phyloP scores from a whole-genome alignment of 2,797 vertebrate species.

The Lerista edwardsae region DNA sequence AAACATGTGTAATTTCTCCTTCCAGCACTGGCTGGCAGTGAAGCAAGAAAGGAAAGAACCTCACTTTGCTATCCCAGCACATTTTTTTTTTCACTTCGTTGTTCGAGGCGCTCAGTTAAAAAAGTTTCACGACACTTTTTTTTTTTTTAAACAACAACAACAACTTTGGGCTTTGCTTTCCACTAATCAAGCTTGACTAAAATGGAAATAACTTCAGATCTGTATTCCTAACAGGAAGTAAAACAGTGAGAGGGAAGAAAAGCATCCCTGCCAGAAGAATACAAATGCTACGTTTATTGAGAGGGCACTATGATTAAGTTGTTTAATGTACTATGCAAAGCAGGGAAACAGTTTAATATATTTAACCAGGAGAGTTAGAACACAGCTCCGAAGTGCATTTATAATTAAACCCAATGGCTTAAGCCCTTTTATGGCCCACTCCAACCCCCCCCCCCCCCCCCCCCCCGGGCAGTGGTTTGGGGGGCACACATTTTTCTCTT shows the following conservation, averaged over 20 bases:
- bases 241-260: constrained; percentile 54
- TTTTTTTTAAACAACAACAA: background rate
- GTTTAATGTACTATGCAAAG: constrained; percentile 63
- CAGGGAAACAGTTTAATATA: constrained; percentile 45
- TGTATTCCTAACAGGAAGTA: constrained; percentile 60
- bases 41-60: constrained; percentile 21
- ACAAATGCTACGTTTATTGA: constrained; percentile 64
- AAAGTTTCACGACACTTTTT: constrained; percentile 9
- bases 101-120: constrained; percentile 38
- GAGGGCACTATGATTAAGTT: constrained; percentile 62
- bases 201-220: constrained; percentile 65
- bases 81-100: background rate
- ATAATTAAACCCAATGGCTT: constrained; percentile 34
- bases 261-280: constrained; percentile 54
- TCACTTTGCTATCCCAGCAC: constrained; percentile 7
- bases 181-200: constrained; percentile 53
- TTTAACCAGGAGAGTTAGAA: constrained; percentile 51
- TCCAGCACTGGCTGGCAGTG: background rate
- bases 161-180: constrained; percentile 30
- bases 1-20: background rate
- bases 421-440: constrained; percentile 24
- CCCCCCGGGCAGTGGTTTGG: background rate
- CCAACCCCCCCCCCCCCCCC: background rate
- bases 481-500: background rate
- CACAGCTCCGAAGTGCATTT: constrained; percentile 1